phyloP scores from a whole-genome alignment of 1,140 invertebrate genomes.

The Scaptomyza hsui region DNA sequence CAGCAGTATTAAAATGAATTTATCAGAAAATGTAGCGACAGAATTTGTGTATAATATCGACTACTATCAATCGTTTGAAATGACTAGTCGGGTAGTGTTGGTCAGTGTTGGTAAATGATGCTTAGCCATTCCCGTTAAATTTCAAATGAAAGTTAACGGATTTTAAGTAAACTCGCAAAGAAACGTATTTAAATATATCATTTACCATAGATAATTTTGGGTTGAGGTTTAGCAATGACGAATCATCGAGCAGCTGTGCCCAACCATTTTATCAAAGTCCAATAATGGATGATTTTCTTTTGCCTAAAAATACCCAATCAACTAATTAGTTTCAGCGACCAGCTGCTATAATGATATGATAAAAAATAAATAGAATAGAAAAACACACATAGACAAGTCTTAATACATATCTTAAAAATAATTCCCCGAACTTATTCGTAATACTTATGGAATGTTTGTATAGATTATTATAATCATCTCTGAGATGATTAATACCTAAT shows the following conservation, averaged over 20 bases:
- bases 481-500: conserved; percentile 11
- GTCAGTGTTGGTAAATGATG: background rate
- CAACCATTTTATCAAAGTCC: background rate
- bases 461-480: background rate
- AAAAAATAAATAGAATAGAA: background rate
- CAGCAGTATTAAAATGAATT: too few species aligned
- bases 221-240: background rate
- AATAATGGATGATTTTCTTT: background rate
- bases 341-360: background rate
- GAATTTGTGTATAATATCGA: background rate
- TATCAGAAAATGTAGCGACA: too few species aligned
- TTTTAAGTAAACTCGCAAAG: background rate
- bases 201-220: background rate
- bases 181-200: background rate
- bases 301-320: conserved; percentile 2
- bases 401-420: conserved; percentile 4
- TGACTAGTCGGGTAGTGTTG: background rate
- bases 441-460: conserved; percentile 5
- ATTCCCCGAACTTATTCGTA: conserved; percentile 6
- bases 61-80: background rate
- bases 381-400: background rate
- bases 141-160: background rate
- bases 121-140: background rate
- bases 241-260: background rate
- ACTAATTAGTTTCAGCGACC: background rate